Base-by-base conservation (phyloP, 2,113 vertebrate genomes). In the Okapia johnstoni region DNA sequence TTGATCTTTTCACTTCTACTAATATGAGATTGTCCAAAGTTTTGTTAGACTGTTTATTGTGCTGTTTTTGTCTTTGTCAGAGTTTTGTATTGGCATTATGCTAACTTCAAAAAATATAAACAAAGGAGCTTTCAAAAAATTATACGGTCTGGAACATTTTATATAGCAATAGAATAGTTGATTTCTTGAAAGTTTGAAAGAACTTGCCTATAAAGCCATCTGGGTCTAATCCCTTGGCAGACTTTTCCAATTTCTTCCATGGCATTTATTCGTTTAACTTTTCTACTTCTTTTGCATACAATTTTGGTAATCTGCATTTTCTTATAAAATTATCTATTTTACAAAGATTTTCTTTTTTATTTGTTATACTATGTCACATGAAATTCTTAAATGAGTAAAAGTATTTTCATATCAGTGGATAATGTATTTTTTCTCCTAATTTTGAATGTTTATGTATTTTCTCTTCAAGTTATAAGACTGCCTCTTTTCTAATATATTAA, bases 171-270 rank as follows among this genome's bases (percentile, higher is more conserved):
- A 81, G 54, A 19, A 85, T 52, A 76, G 13, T 40, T 52, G 12
- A 91, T 91, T 95, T 93, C 23, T 95, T 93, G 40, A 90, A 88
- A 97, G 46, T 89, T 86, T 91, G 48, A 90, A 96, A 95, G 48
- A 90, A 93, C 85, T 88, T 95, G 73, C 28, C 6, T 28, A 85
- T 73, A 52, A 94, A 94, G 80, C 55, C 33, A 97, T 79, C 40
- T 95, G 63, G 16, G 23, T 95, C 57, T 94, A 94, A 76, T 90
- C 16, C 16, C 2, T 88, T 54, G 3, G 16, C 33, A 90, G 33
- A 36, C 54, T 91, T 95, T 97, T 83, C 40, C 50, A 91, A 7
- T 94, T 95, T 91, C 28, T 88, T 88, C 48, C 30, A 46, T 63
- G 50, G 33, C 21, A 97, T 91, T 88, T 90, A 19, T 96, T 66